phyloP scores from a whole-genome alignment of 2,888 invertebrate genomes.

The Melanostoma scalare region DNA sequence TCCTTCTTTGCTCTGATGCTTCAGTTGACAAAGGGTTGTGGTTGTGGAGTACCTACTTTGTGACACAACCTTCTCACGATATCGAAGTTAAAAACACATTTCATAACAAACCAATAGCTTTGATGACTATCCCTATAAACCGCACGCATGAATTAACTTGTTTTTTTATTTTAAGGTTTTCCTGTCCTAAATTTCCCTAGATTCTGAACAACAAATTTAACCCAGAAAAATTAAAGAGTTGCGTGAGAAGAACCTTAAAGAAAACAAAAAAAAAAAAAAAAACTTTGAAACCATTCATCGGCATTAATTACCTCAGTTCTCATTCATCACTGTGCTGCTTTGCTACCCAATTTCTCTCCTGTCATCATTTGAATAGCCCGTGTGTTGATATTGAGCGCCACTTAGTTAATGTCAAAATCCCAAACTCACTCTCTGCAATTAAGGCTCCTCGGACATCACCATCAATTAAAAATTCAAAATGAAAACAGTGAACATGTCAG shows the following conservation, averaged over 20 bases:
- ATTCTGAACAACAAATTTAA: neutral
- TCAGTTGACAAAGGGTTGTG: too few species aligned
- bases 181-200: too few species aligned
- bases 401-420: slow-evolving; percentile 2
- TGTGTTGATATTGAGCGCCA: neutral
- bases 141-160: too few species aligned
- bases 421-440: slow-evolving; percentile 38
- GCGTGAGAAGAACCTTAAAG: neutral
- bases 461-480: slow-evolving; percentile 44
- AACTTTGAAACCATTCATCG: neutral
- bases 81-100: too few species aligned
- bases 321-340: slow-evolving; percentile 1
- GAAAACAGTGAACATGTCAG: slow-evolving; percentile 1
- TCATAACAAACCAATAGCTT: too few species aligned
- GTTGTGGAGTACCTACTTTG: too few species aligned
- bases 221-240: neutral
- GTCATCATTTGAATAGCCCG: neutral
- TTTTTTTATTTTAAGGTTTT: too few species aligned
- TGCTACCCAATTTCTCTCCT: neutral
- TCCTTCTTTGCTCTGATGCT: too few species aligned
- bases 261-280: neutral
- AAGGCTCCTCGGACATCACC: slow-evolving; percentile 47
- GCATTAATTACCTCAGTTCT: neutral
- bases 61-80: too few species aligned
- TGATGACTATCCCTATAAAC: too few species aligned